Evolutionary conservation across 2,888 invertebrate species (phyloP), one percentile per base, ranked within the genome.

Genomic region (Seladonia tumulorum): DNA sequence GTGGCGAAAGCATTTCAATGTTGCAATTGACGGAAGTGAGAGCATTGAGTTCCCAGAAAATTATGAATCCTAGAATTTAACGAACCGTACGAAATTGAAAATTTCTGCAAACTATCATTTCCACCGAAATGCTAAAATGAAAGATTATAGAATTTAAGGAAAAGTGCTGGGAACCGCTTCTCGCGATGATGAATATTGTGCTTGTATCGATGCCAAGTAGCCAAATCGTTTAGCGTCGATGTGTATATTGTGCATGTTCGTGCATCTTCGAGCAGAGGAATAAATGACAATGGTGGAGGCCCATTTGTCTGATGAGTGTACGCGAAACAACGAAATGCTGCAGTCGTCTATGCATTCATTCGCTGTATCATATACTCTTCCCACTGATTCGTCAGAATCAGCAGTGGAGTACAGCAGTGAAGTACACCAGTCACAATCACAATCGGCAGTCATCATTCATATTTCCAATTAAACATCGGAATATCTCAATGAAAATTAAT

Each of bases 231-330:
- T 73, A 81, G 47, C 82, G 71, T 60, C 60, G 81, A 68, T 75
- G 25, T 78, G 60, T 75, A 85, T 86, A 86, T 73, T 73, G 68
- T 81, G 86, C 42, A 75, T 72, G 71, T 45, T 57, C 83, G 76
- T 81, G 73, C 63, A 87, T 83, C 86, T 86, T 78, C 78, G 72
- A 63, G 60, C 75, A 39, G 70, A 83, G 80, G 81, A 81, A 87
- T 86, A 87, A 87, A 86, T 83, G 86, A 86, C 87, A 87, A 87
- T 86, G 87, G 79, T 35, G 60, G 72, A 73, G 76, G 80, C 78
- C 87, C 87, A 87, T 87, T 86, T 86, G 79, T 63, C 82, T 75
- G 87, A 87, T 87, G 87, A 87, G 77, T 80, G 82, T 63, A 87
- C 74, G 72, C 75, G 73, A 77, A 29, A 72, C 71, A 86, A 86